Percentiles rank a stretch among this genome's conserved stretches.
Conservation (phyloP, 2,113 vertebrate genomes). For the Hirundichthys speculiger region DNA sequence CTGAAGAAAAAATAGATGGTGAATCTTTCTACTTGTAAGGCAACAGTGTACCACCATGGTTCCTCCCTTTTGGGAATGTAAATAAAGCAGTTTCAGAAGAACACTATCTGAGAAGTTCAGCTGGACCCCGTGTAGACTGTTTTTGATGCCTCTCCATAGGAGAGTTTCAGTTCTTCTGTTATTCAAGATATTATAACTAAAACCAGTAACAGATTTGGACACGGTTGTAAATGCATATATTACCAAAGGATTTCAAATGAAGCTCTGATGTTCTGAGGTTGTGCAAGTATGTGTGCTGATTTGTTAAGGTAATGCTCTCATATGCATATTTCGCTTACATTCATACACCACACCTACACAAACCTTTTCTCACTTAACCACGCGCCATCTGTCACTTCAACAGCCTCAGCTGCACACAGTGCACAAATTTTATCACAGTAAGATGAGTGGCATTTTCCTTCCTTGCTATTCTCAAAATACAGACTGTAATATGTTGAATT, state of each 20-base stretch:
- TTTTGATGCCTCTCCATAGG: no score
- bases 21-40: no score
- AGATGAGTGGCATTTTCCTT: conserved; percentile 10
- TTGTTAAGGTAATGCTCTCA: not conserved
- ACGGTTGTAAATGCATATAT: not conserved
- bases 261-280: not conserved
- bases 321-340: conserved; percentile 24
- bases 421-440: conserved; percentile 5
- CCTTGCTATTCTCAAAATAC: conserved; percentile 3
- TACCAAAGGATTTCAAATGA: not conserved
- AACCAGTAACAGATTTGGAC: not conserved
- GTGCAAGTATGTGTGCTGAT: not conserved
- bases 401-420: conserved; percentile 13
- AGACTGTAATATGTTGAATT: not conserved
- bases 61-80: no score
- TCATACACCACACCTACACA: conserved; percentile 11
- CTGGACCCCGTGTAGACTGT: no score
- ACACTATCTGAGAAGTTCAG: no score
- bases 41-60: no score
- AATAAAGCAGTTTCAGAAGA: no score
- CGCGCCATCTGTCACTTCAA: conserved; percentile 33
- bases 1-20: no score
- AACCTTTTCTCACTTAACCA: conserved; percentile 4
- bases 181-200: no score
- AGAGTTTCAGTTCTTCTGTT: no score